Percentiles rank a stretch among this genome's conserved stretches.
These are phyloP conservation scores for Portunus trituberculatus DNA, from an alignment of 1,140 invertebrate genomes.

Conservation along the genomic window DNA sequence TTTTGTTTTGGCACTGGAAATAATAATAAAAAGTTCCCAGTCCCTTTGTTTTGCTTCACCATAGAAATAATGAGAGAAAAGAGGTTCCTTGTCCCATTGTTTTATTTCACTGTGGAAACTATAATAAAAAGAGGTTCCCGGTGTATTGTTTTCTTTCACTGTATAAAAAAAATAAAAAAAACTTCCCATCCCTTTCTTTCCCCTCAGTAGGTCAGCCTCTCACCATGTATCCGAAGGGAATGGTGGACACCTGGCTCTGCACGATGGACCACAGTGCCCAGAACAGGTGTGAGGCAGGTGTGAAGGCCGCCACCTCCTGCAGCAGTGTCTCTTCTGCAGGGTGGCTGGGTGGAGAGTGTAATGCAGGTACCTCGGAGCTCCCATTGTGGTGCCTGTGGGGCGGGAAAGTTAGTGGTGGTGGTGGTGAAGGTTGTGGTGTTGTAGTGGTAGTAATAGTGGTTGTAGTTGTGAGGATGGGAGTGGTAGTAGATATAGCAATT, in stretches of 20 bases:
- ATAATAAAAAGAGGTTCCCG: no score
- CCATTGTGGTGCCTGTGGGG: not conserved
- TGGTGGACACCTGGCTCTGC: slow-evolving; percentile 92
- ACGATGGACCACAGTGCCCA: slow-evolving; percentile 96
- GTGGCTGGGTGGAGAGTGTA: not conserved
- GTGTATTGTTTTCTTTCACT: no score
- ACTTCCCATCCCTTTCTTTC: no score
- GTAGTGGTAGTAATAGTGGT: slow-evolving; percentile 14
- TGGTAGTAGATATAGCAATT: not conserved
- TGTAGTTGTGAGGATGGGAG: not conserved
- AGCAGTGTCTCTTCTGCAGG: slow-evolving; percentile 83
- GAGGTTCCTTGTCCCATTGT: no score
- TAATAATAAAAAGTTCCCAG: no score
- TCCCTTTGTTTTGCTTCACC: no score
- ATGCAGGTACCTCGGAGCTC: no score
- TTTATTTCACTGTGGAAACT: no score
- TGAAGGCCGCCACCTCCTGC: slow-evolving; percentile 90
- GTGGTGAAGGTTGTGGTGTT: not conserved
- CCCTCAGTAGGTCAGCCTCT: not conserved
- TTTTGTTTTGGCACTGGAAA: no score
- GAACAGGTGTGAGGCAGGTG: slow-evolving; percentile 93
- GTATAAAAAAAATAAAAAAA: no score
- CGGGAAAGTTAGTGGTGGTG: not conserved
- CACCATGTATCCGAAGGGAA: slow-evolving; percentile 97
- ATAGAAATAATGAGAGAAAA: no score